Evolutionary conservation across 2,888 invertebrate genomes (phyloP).

Genomic region (Lycophotia porphyrea): DNA sequence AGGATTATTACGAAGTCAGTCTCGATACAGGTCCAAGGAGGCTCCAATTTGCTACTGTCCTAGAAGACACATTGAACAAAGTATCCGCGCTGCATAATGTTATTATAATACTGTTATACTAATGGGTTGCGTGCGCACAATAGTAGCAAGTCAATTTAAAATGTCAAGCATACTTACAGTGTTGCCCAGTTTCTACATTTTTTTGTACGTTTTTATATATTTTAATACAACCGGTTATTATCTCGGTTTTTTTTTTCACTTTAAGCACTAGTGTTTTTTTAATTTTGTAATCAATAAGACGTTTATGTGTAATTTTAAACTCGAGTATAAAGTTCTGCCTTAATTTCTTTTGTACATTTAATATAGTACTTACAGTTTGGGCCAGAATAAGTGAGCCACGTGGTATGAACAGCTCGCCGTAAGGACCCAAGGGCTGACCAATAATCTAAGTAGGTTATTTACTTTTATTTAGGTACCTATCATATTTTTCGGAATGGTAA

Average conservation of each 20-base stretch:
- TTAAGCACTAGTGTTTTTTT: constrained; percentile 36
- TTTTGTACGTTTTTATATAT: constrained; percentile 57
- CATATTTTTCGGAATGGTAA: not conserved
- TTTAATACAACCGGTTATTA: constrained; percentile 55
- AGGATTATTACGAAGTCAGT: not conserved
- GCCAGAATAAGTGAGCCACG: not conserved
- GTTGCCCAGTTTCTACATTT: constrained; percentile 54
- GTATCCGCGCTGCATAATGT: not conserved
- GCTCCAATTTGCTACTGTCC: not conserved
- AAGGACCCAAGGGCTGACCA: not conserved
- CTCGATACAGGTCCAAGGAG: too few species aligned
- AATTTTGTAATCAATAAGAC: constrained; percentile 48
- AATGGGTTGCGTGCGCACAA: constrained; percentile 48
- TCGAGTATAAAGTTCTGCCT: constrained; percentile 13
- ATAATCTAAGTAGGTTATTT: not conserved
- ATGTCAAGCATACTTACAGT: constrained; percentile 60
- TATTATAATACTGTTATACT: constrained; percentile 27
- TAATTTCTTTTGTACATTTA: constrained; percentile 35
- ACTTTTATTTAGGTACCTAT: not conserved
- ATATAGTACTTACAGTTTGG: not conserved
- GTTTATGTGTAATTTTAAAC: constrained; percentile 33
- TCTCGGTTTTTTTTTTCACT: constrained; percentile 27
- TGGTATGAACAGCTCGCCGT: not conserved
- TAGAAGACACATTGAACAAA: not conserved
- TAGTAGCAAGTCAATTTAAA: constrained; percentile 48